phyloP scores from a whole-genome alignment of 1,140 invertebrate genomes.

The Bombus ignitus region DNA sequence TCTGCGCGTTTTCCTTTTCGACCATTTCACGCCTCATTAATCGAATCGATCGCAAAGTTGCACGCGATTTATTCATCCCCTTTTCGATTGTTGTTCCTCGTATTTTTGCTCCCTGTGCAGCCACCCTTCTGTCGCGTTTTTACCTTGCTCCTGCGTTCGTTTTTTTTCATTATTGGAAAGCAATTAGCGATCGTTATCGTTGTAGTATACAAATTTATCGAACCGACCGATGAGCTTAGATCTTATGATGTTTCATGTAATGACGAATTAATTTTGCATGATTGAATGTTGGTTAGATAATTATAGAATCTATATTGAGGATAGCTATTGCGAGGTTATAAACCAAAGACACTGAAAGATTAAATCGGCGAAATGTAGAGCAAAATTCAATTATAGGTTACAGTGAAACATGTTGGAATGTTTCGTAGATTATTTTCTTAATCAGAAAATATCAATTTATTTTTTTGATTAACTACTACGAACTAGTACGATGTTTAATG shows the following conservation, averaged over 20 bases:
- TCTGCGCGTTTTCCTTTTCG: background rate
- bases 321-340: too few relatives aligned
- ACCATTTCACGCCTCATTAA: conserved; percentile 30
- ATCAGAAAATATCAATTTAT: too few relatives aligned
- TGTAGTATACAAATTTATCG: background rate
- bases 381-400: too few relatives aligned
- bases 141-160: background rate
- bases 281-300: too few relatives aligned
- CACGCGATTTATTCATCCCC: conserved; percentile 19
- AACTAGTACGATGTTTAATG: background rate
- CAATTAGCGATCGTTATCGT: background rate
- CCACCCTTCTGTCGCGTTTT: background rate
- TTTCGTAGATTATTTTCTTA: too few relatives aligned
- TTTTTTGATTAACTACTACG: background rate
- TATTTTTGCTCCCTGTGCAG: background rate
- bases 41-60: conserved; percentile 4
- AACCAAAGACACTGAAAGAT: too few relatives aligned
- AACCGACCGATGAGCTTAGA: background rate
- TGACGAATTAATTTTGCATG: background rate
- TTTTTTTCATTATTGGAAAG: conserved; percentile 3
- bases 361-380: too few relatives aligned
- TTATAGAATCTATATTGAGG: too few relatives aligned
- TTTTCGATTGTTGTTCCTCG: background rate
- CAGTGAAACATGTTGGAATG: too few relatives aligned
- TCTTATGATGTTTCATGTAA: too few relatives aligned